Evolutionary conservation across 2,113 vertebrate genomes (phyloP).

Genomic region (Myocastor coypus): DNA sequence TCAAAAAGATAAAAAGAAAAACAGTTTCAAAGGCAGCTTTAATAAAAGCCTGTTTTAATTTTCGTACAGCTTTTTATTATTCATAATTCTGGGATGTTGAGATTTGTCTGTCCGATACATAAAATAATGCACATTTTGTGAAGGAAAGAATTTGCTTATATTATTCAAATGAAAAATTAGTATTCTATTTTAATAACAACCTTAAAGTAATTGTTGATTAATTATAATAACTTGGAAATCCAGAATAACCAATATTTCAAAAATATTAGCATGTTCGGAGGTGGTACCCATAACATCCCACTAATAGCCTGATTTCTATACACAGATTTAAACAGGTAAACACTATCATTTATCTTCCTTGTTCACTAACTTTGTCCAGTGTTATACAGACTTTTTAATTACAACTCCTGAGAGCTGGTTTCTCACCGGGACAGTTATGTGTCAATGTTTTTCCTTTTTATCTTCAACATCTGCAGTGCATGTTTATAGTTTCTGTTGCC

Average conservation of each 20-base stretch:
- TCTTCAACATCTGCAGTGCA: neutral
- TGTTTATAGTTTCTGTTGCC: neutral
- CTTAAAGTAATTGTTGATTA: neutral
- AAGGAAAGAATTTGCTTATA: neutral
- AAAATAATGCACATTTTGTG: neutral
- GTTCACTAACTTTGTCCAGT: neutral
- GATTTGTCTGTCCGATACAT: neutral
- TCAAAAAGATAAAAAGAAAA: neutral
- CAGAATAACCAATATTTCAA: neutral
- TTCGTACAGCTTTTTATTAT: neutral
- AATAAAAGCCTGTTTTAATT: neutral
- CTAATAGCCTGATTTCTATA: neutral
- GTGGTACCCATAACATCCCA: neutral
- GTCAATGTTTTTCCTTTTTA: neutral
- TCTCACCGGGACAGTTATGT: neutral
- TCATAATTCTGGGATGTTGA: neutral
- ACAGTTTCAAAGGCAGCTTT: neutral
- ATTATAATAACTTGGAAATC: neutral
- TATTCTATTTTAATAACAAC: neutral
- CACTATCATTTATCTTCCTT: neutral
- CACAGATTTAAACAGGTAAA: neutral
- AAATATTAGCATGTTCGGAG: neutral
- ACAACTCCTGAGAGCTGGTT: neutral
- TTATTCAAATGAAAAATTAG: neutral
- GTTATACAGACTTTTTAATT: neutral